phyloP scores from a whole-genome alignment of 2,113 vertebrate genomes.

The Salvelinus alpinus region DNA sequence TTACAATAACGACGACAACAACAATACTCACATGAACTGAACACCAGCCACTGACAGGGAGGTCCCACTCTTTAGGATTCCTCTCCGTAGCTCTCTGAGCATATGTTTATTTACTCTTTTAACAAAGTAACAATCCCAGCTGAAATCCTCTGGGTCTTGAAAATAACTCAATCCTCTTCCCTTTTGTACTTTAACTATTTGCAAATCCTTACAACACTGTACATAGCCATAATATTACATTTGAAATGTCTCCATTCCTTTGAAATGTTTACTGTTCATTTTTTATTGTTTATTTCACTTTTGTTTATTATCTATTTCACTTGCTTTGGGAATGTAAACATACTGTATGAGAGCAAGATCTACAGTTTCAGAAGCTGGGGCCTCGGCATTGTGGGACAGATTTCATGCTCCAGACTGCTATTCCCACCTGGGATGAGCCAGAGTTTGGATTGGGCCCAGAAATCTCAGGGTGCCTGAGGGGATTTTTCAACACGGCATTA shows the following conservation, averaged over 20 bases:
- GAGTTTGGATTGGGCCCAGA: slow-evolving; percentile 24
- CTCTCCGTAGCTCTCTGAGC: slow-evolving; percentile 14
- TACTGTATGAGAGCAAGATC: slow-evolving; percentile 28
- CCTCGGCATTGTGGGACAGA: slow-evolving; percentile 31
- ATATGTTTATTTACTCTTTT: slow-evolving; percentile 45
- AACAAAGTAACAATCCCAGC: slow-evolving; percentile 37
- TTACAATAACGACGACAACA: not conserved
- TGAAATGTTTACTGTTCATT: too few species aligned
- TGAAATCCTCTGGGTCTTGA: slow-evolving; percentile 35
- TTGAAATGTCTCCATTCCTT: too few species aligned
- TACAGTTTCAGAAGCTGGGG: slow-evolving; percentile 48
- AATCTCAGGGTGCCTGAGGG: slow-evolving; percentile 15
- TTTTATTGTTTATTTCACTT: too few species aligned
- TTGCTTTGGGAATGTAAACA: too few species aligned
- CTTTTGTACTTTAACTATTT: slow-evolving; percentile 42
- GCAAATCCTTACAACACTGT: too few species aligned
- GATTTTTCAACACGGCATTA: slow-evolving; percentile 34
- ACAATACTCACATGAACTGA: not conserved
- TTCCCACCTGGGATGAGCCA: slow-evolving; percentile 7
- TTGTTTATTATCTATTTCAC: too few species aligned
- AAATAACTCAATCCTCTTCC: slow-evolving; percentile 43
- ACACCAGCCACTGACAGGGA: slow-evolving; percentile 10
- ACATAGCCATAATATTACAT: too few species aligned
- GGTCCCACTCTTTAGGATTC: slow-evolving; percentile 6
- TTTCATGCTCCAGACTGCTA: slow-evolving; percentile 32